Evolutionary conservation across 1,140 invertebrate species (phyloP), one percentile per base, ranked within the genome.

Genomic region (Dysdera silvatica): DNA sequence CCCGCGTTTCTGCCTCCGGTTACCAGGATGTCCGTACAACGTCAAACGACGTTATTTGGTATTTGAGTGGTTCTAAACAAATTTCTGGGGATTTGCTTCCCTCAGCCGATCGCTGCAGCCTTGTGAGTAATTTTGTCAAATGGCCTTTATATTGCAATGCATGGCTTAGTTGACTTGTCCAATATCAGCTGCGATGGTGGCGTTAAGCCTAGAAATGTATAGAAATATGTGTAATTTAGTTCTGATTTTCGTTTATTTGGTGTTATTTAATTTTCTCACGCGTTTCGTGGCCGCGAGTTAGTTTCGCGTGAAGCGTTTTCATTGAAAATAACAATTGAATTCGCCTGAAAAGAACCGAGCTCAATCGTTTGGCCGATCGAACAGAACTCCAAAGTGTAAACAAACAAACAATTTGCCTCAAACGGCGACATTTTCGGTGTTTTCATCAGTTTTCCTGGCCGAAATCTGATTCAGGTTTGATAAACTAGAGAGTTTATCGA

Each of bases 161-260:
- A 26, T 40, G 23, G 26, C 33, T 55, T 55, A 28, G 52, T 55
- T 40, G 41, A 55, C 52, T 37, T 12, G 41, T 40, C 52, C 23
- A 54, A 37, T 55, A 55, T 55, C 52, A 41, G 52, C 35, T 55
- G 35, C 37, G n/a, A n/a, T n/a, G 52, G 52, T 16, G 52, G 20
- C 24, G 52, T 18, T 55, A 55, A 55, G 52, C 52, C 52, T 55
- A 55, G 12, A 23, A 4, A 12, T 2, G 37, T 26, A 37, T 55
- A 55, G 52, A 40, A 53, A 26, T 37, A 40, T 23, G 23, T 41
- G 52, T 28, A 26, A 8, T 55, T 41, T 24, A 20, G 24, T 7
- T 33, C 20, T 24, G 14, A 23, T 3, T 55, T 55, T 55, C 26
- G 35, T n/a, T 55, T 55, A 40, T 33, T 55, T 55, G 52, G n/a